Percentiles rank a stretch among this genome's conserved stretches.
phyloP scores from a whole-genome alignment of 2,888 invertebrate species.

The Idaea aversata region DNA sequence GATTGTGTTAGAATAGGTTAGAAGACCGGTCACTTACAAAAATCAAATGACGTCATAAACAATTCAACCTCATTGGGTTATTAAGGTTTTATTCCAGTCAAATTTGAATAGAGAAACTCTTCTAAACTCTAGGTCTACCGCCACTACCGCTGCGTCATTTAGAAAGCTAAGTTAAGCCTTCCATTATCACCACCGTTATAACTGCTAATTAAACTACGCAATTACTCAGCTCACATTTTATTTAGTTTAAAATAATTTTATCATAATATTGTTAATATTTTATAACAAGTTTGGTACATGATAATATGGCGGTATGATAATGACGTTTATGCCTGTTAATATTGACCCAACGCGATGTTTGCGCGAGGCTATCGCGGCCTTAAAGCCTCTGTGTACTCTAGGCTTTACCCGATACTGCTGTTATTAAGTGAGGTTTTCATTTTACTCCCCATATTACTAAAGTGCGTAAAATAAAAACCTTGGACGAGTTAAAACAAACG shows the following conservation, averaged over 20 bases:
- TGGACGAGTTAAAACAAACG: no score
- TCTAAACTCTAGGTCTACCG: no score
- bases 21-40: no score
- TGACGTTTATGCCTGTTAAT: neutral
- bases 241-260: neutral
- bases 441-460: neutral
- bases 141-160: neutral
- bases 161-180: neutral
- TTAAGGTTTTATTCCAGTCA: no score
- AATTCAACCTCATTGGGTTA: no score
- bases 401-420: neutral
- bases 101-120: no score
- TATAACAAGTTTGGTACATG: neutral
- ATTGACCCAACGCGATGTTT: neutral
- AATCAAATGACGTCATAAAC: no score
- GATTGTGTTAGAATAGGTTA: no score
- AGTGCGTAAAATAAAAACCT: no score
- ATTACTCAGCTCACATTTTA: neutral
- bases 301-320: neutral
- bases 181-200: neutral
- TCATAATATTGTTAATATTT: neutral
- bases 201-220: neutral
- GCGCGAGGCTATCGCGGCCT: neutral
- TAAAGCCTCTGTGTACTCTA: neutral
- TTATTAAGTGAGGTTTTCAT: neutral